These are phyloP conservation scores for Drosophila anomelani DNA, from an alignment of 2,888 invertebrate genomes.

Conservation along the genomic window DNA sequence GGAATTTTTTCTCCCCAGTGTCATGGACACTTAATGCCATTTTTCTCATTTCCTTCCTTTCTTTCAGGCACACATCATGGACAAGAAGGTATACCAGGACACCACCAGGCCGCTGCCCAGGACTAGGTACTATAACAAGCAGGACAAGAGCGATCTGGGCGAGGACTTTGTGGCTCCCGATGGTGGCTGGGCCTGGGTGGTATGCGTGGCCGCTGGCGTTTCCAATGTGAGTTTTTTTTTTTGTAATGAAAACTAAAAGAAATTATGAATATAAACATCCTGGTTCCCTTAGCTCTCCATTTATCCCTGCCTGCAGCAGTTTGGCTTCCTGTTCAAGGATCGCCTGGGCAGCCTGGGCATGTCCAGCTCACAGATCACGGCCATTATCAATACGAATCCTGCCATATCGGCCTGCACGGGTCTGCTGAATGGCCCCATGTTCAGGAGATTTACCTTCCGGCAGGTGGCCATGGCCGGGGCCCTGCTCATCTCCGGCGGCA, in stretches of 20 bases:
- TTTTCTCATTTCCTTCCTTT: neutral
- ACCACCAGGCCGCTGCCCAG: constrained; percentile 73
- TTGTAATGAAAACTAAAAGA: neutral
- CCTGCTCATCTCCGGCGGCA: constrained; percentile 86
- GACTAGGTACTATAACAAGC: constrained; percentile 55
- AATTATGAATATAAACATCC: neutral
- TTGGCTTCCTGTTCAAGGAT: constrained; percentile 89
- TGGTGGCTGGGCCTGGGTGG: constrained; percentile 91
- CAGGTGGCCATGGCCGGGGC: constrained; percentile 89
- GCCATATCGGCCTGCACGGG: constrained; percentile 89
- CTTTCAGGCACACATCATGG: neutral
- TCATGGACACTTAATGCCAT: neutral
- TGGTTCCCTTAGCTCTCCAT: constrained; percentile 87
- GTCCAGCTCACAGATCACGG: constrained; percentile 88
- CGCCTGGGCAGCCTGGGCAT: constrained; percentile 87
- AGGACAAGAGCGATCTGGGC: constrained; percentile 83
- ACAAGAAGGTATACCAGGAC: constrained; percentile 71
- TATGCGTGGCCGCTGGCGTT: constrained; percentile 89
- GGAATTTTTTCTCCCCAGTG: constrained; percentile 14
- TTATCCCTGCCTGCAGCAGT: constrained; percentile 89
- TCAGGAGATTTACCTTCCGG: constrained; percentile 88
- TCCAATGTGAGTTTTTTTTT: constrained; percentile 88
- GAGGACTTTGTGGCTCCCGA: constrained; percentile 89
- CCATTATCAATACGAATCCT: constrained; percentile 90
- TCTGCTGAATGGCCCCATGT: constrained; percentile 89